Evolutionary conservation across 1,140 invertebrate genomes (phyloP).

Genomic region (Drosophila nebulosa): DNA sequence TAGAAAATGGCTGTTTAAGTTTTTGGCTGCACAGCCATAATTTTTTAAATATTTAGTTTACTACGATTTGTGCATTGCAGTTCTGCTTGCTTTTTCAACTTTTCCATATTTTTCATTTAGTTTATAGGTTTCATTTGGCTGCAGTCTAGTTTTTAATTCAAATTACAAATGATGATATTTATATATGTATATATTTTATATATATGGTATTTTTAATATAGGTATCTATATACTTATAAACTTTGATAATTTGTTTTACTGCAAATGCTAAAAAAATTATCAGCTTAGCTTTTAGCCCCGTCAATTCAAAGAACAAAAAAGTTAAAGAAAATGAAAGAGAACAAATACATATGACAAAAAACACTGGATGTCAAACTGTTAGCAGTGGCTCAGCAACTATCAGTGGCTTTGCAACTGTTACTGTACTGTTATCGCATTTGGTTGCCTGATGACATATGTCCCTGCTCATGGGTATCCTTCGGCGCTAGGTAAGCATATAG

Average conservation of each 20-base stretch:
- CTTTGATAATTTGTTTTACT: conserved; percentile 53
- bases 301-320: conserved; percentile 20
- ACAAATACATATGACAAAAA: conserved; percentile 11
- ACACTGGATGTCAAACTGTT: conserved; percentile 8
- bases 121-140: conserved; percentile 61
- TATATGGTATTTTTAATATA: conserved; percentile 38
- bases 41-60: conserved; percentile 45
- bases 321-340: neutral
- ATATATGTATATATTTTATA: conserved; percentile 39
- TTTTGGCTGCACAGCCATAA: conserved; percentile 56
- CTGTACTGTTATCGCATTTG: conserved; percentile 1
- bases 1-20: conserved; percentile 50
- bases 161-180: conserved; percentile 48
- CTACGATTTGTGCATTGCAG: conserved; percentile 69
- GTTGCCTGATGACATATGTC: neutral
- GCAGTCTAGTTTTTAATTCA: conserved; percentile 70
- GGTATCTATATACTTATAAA: conserved; percentile 33
- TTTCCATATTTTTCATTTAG: conserved; percentile 31
- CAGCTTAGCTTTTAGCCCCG: conserved; percentile 44
- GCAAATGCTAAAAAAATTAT: conserved; percentile 73
- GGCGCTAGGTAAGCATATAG: conserved; percentile 94
- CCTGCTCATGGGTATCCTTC: conserved; percentile 60
- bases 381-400: neutral
- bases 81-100: conserved; percentile 33
- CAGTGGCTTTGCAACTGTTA: conserved; percentile 1